Conservation (phyloP, 2,797 vertebrate species). For the Eulemur albifrons region DNA sequence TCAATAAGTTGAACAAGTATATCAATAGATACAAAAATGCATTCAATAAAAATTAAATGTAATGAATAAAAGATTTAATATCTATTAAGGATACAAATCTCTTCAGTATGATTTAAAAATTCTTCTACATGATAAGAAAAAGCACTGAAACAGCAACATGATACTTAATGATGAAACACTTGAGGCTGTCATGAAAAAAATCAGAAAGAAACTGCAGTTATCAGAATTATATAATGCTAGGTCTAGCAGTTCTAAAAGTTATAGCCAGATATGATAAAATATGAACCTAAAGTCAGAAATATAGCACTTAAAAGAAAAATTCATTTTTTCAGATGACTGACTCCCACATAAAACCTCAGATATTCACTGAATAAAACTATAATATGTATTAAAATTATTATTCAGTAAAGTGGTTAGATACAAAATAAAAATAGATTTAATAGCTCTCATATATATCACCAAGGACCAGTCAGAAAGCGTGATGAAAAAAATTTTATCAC, state of each 20-base stretch:
- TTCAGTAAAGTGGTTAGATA: not conserved
- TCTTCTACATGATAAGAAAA: not conserved
- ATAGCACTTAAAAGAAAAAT: not conserved
- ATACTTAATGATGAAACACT: conserved; percentile 7
- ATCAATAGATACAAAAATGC: not conserved
- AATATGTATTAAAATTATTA: not conserved
- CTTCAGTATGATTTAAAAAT: not conserved
- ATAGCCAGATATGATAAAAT: conserved; percentile 33
- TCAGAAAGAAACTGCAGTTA: conserved; percentile 14
- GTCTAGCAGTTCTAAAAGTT: conserved; percentile 12
- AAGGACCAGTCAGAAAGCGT: conserved; percentile 6
- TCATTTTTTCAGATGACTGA: not conserved
- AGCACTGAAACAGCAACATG: not conserved
- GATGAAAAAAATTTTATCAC: not conserved
- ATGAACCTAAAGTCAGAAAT: not conserved
- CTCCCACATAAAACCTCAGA: not conserved
- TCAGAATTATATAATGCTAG: not conserved
- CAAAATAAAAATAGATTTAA: conserved; percentile 7
- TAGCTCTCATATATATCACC: not conserved
- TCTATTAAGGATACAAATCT: not conserved
- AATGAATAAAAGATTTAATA: not conserved
- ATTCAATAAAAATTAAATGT: not conserved
- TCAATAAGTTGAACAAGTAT: not conserved
- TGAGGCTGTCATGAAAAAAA: not conserved
- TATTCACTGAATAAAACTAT: not conserved